phyloP scores from a whole-genome alignment of 2,888 invertebrate species.

The Sericinus montela region DNA sequence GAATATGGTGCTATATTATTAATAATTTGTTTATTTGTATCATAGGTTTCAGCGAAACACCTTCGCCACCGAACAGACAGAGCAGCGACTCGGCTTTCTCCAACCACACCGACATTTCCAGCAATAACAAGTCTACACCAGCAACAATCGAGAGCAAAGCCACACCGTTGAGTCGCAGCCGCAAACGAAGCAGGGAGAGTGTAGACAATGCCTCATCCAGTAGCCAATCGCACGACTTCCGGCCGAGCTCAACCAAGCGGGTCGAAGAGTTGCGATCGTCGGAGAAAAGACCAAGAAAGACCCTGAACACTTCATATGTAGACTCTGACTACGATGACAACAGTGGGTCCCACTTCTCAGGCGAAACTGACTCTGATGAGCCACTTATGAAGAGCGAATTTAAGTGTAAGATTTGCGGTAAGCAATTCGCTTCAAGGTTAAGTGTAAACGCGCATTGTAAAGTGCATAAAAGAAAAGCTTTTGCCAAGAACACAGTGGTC shows the following conservation, averaged over 20 bases:
- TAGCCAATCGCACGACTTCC: slow-evolving; percentile 49
- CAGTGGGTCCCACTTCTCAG: slow-evolving; percentile 46
- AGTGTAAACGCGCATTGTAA: slow-evolving; percentile 44
- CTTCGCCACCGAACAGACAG: slow-evolving; percentile 59
- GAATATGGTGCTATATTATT: background rate
- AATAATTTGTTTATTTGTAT: background rate
- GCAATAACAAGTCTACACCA: slow-evolving; percentile 42
- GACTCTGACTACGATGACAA: slow-evolving; percentile 65
- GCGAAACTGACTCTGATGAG: slow-evolving; percentile 65
- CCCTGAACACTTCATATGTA: slow-evolving; percentile 32
- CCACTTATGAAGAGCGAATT: slow-evolving; percentile 37
- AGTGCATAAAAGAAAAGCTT: slow-evolving; percentile 32
- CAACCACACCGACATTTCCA: slow-evolving; percentile 60
- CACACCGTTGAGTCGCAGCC: slow-evolving; percentile 38
- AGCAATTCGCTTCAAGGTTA: slow-evolving; percentile 38
- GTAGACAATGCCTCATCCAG: slow-evolving; percentile 47
- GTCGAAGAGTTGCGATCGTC: slow-evolving; percentile 52
- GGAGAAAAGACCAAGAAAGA: slow-evolving; percentile 45
- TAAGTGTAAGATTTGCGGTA: slow-evolving; percentile 51
- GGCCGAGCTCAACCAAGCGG: slow-evolving; percentile 49
- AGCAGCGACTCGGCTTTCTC: slow-evolving; percentile 74
- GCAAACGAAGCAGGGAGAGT: slow-evolving; percentile 63
- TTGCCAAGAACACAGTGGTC: slow-evolving; percentile 24
- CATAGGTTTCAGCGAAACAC: slow-evolving; percentile 55
- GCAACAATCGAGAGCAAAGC: slow-evolving; percentile 44